Conservation (phyloP, 2,888 invertebrate genomes). For the Ditula angustiorana region DNA sequence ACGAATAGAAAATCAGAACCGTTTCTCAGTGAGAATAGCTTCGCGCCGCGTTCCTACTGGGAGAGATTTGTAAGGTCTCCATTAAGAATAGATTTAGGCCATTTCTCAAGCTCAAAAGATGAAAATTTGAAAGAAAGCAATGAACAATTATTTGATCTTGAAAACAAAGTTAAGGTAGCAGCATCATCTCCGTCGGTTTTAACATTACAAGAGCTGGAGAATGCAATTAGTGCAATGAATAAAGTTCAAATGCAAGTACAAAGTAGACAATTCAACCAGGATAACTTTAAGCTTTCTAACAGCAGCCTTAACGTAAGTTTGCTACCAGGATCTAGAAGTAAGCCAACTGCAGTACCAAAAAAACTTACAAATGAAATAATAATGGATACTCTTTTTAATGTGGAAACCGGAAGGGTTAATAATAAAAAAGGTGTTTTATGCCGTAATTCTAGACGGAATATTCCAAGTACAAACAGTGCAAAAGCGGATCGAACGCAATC, state of each 20-base stretch:
- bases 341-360: background rate
- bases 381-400: background rate
- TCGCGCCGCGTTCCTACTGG: conserved; percentile 68
- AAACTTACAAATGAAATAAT: background rate
- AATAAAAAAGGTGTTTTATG: background rate
- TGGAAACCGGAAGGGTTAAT: background rate
- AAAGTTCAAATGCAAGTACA: conserved; percentile 36
- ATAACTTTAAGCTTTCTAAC: conserved; percentile 41
- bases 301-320: conserved; percentile 63
- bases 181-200: conserved; percentile 58
- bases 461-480: background rate
- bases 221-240: conserved; percentile 63
- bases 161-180: conserved; percentile 66
- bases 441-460: background rate
- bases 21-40: conserved; percentile 59
- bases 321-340: conserved; percentile 48
- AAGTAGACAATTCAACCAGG: conserved; percentile 22
- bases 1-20: conserved; percentile 47
- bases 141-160: conserved; percentile 68
- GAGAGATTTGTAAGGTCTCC: conserved; percentile 75
- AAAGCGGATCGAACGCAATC: background rate
- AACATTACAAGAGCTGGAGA: conserved; percentile 70
- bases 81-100: conserved; percentile 47
- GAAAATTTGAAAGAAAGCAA: conserved; percentile 57
- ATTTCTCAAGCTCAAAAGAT: conserved; percentile 51